A percentile compares a stretch with the other conserved stretches of the same genome.
phyloP scores from a whole-genome alignment of 1,140 invertebrate genomes.

The Ptiloglossa arizonensis region DNA sequence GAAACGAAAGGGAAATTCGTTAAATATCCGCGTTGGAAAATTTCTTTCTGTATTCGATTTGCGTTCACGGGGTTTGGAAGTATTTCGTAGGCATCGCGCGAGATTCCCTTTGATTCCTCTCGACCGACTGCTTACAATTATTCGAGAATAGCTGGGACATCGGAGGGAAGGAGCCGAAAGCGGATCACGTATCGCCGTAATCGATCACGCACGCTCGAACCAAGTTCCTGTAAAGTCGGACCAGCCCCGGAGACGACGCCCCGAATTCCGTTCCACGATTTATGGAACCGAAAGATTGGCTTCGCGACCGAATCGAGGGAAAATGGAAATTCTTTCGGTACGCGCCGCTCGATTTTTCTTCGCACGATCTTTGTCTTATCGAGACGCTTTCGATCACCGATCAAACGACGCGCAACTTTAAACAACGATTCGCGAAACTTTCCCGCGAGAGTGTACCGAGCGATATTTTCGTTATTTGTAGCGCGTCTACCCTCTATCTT shows the following conservation, averaged over 20 bases:
- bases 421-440: too few species aligned
- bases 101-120: neutral
- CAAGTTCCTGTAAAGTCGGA: slow-evolving; percentile 11
- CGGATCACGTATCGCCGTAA: slow-evolving; percentile 31
- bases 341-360: neutral
- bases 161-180: neutral
- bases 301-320: neutral
- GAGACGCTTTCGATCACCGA: too few species aligned
- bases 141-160: neutral
- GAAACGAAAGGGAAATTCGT: too few species aligned
- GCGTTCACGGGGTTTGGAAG: too few species aligned
- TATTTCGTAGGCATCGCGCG: neutral
- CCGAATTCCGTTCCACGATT: slow-evolving; percentile 23
- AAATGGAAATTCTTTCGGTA: slow-evolving; percentile 30
- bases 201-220: slow-evolving; percentile 19
- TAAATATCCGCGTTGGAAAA: too few species aligned
- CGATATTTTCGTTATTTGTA: neutral
- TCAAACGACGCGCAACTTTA: neutral
- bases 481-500: neutral
- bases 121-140: slow-evolving; percentile 14
- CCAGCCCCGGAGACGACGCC: neutral
- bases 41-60: too few species aligned
- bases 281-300: slow-evolving; percentile 16
- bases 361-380: slow-evolving; percentile 9
- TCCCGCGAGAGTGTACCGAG: too few species aligned